Evolutionary conservation across 2,113 vertebrate genomes (phyloP).

Genomic region (Arvicanthis niloticus): DNA sequence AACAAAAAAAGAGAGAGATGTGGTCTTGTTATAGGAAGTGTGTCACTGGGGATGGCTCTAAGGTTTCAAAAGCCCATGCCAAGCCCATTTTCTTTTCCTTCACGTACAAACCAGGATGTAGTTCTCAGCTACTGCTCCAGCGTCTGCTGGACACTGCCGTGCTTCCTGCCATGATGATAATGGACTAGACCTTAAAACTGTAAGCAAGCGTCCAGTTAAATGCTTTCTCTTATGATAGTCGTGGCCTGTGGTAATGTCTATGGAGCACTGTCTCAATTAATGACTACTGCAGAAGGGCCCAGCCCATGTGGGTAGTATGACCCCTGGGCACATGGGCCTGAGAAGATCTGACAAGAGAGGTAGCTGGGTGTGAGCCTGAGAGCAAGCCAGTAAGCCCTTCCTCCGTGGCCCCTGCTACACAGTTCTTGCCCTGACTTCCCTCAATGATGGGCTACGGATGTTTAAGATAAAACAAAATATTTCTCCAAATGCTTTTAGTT

Average conservation of each 20-base stretch:
- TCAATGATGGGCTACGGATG: not conserved
- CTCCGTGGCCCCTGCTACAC: not conserved
- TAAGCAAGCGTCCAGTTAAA: not conserved
- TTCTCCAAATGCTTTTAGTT: not conserved
- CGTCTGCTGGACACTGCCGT: not conserved
- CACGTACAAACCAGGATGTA: not conserved
- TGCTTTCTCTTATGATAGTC: not conserved
- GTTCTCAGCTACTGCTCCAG: not conserved
- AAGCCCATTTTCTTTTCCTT: not conserved
- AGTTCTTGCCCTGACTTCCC: not conserved
- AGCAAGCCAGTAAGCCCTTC: not conserved
- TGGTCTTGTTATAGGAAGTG: not conserved
- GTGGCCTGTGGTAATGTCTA: not conserved
- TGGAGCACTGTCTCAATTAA: not conserved
- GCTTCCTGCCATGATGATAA: not conserved
- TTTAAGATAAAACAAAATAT: not conserved
- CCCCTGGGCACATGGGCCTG: too few species aligned
- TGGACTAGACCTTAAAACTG: not conserved
- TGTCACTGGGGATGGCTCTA: not conserved
- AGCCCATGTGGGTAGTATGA: not conserved
- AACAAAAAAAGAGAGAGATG: not conserved
- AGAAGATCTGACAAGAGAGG: not conserved
- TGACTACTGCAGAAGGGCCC: not conserved
- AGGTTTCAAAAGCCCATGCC: not conserved
- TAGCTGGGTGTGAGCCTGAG: not conserved